Conservation (phyloP, 2,113 vertebrate genomes). For the Rhodinocichla rosea region DNA sequence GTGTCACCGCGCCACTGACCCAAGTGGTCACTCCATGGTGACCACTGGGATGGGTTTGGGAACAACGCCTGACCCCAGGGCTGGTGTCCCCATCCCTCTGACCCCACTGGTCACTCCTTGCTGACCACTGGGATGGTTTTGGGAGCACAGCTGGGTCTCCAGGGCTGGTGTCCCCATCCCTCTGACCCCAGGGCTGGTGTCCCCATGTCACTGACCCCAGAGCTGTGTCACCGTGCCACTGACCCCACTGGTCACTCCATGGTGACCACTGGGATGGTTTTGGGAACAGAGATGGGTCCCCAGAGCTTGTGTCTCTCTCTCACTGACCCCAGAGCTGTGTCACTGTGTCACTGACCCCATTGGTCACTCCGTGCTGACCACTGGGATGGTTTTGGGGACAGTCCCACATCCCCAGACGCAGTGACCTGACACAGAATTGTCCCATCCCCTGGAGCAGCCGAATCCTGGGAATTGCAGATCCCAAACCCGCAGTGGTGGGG, state of each 20-base stretch:
- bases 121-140: no score
- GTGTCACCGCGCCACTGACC: neutral
- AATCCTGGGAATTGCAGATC: neutral
- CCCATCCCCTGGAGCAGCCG: rapidly evolving
- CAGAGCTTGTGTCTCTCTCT: no score
- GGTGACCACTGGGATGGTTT: neutral
- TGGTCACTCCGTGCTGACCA: neutral
- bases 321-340: neutral
- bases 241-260: neutral
- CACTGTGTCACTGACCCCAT: neutral
- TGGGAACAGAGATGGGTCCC: no score
- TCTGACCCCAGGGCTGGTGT: neutral
- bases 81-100: neutral
- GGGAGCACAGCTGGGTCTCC: neutral
- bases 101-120: no score
- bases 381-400: neutral
- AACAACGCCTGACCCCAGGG: neutral
- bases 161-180: neutral
- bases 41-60: no score
- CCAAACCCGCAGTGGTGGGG: rapidly evolving
- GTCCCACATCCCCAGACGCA: rapidly evolving
- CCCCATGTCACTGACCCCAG: neutral
- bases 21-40: no score
- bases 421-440: neutral
- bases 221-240: neutral